Evolutionary conservation across 2,113 vertebrate genomes (phyloP), one percentile per base, ranked within the genome.

Genomic region (Cairina moschata): DNA sequence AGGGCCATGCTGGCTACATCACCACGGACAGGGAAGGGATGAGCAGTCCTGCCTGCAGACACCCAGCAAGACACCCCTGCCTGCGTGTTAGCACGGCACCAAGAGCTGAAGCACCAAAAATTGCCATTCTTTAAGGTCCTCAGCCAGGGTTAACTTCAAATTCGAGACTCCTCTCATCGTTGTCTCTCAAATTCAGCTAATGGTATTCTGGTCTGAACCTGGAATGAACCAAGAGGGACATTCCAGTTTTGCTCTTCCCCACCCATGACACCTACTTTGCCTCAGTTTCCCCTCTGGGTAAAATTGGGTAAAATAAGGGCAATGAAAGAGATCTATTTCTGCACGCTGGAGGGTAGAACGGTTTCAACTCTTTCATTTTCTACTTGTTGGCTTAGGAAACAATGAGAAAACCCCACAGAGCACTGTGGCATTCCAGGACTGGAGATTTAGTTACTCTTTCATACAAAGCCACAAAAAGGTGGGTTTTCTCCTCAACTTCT

Each of bases 11-110:
- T 32, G 1, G 5, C 25, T 72, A 15, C 17, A 13, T 21, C 5
- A 0, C 29, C 56, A 52, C 31, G 48, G 40, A 26, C 17, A 74
- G 29, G 48, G 38, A 56, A 56, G 54, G 54, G 29, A 29, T 17
- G 16, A 31, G 5, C 29, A 28, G 28, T 16, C 20, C 31, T 58
- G 17, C 56, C 56, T 20, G 17, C 9, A 58, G 17, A n/a, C 31
- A 54, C 15, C 12, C n/a, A 18, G 36, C 3, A 8, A 66, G 78
- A 56, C 58, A 28, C 0, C 2, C 20, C n/a, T 65, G 50, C 17
- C 42, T 0, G 0, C 11, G 14, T 1, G 0, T 10, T 9, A 0
- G 12, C 0, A 0, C 2, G 5, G 54, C 77, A 82, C 54, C 1
- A 0, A 68, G 16, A 60, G 46, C 55, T 28, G 28, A 83, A 85